Evolutionary conservation across 35 echinoderm and acorn worm species (phyloP).

Genomic region (Ptychodera flava): DNA sequence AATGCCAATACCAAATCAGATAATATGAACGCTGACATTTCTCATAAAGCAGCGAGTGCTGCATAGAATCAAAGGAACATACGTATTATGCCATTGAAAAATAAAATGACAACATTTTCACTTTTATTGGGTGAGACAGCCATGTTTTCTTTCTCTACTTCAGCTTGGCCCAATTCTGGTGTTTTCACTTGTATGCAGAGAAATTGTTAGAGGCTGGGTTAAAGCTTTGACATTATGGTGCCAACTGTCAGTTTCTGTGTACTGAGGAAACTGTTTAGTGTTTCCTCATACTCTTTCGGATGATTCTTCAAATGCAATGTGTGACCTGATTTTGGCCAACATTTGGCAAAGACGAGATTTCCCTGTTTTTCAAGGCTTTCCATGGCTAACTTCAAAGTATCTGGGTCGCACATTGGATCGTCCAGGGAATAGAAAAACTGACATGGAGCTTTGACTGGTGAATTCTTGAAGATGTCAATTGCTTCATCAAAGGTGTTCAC

Average conservation of each 20-base stretch:
- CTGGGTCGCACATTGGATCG: conserved; percentile 4
- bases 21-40: too few relatives aligned
- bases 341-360: background rate
- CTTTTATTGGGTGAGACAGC: too few relatives aligned
- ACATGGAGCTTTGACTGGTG: background rate
- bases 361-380: background rate
- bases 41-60: too few relatives aligned
- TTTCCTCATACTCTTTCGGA: background rate
- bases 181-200: too few relatives aligned
- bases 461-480: background rate
- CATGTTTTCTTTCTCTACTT: too few relatives aligned
- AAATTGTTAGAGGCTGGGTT: too few relatives aligned
- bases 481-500: background rate
- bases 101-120: too few relatives aligned
- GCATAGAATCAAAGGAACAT: too few relatives aligned
- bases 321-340: background rate
- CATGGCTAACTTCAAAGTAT: background rate
- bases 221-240: background rate
- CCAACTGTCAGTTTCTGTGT: background rate
- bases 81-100: too few relatives aligned
- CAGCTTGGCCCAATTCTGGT: too few relatives aligned
- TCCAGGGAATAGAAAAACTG: background rate
- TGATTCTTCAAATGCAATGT: background rate
- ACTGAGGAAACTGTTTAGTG: background rate
- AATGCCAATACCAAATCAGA: too few relatives aligned